phyloP scores from a whole-genome alignment of 2,113 vertebrate species.

The Neofelis nebulosa region DNA sequence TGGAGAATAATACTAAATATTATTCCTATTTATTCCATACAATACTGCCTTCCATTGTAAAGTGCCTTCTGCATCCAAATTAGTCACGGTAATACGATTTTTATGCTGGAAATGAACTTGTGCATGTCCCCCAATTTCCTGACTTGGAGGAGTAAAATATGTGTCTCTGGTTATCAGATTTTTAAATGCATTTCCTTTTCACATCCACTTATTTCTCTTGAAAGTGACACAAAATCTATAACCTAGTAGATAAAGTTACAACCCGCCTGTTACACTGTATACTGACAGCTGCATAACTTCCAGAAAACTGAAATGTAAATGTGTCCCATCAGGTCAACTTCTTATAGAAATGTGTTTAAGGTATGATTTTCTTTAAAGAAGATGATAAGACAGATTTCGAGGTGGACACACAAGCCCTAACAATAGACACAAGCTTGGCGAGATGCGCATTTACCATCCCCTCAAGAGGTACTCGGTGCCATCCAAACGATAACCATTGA shows the following conservation, averaged over 20 bases:
- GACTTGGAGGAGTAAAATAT: conserved; percentile 62
- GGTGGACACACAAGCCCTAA: conserved; percentile 51
- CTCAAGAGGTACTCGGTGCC: conserved; percentile 54
- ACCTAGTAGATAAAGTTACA: conserved; percentile 90
- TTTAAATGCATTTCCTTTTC: conserved; percentile 77
- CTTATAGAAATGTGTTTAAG: conserved; percentile 70
- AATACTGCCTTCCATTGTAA: conserved; percentile 34
- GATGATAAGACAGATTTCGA: conserved; percentile 52
- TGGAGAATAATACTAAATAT: conserved; percentile 51
- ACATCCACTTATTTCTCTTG: conserved; percentile 90
- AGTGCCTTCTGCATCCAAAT: conserved; percentile 36
- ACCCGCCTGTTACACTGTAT: conserved; percentile 86
- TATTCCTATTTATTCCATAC: conserved; percentile 33
- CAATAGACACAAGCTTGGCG: neutral
- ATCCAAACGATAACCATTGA: neutral
- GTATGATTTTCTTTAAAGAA: conserved; percentile 61
- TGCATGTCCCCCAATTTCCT: conserved; percentile 70
- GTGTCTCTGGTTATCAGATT: conserved; percentile 59
- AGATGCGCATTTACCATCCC: neutral
- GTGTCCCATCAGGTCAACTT: conserved; percentile 74
- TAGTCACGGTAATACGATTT: conserved; percentile 59
- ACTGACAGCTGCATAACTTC: conserved; percentile 89
- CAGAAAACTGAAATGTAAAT: conserved; percentile 84
- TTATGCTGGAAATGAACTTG: conserved; percentile 69
- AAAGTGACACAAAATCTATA: conserved; percentile 86